These are phyloP conservation scores for Falco concolor DNA, from an alignment of 2,797 vertebrate genomes.

Conservation along the genomic window DNA sequence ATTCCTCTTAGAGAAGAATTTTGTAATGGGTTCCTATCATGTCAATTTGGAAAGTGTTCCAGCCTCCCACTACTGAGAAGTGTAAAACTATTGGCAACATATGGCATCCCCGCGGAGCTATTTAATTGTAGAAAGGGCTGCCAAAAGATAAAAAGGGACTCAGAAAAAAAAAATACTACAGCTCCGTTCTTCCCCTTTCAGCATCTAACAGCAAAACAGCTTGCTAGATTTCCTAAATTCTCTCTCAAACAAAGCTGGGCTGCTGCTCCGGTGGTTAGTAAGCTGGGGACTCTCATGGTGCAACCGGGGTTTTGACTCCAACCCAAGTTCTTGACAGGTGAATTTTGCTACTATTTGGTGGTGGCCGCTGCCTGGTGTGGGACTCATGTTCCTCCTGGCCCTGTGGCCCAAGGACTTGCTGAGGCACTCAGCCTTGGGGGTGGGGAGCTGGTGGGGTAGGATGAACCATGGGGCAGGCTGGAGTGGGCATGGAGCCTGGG, in stretches of 20 bases:
- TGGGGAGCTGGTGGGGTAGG: not conserved
- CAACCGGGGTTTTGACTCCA: not conserved
- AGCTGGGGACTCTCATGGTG: not conserved
- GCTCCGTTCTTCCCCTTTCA: conserved; percentile 37
- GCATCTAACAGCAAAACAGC: conserved; percentile 47
- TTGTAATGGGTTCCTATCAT: conserved; percentile 72
- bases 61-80: conserved; percentile 69
- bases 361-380: rapidly evolving
- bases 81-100: conserved; percentile 73
- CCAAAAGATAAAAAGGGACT: conserved; percentile 67
- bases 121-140: conserved; percentile 70
- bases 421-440: not conserved
- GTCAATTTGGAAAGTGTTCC: conserved; percentile 69
- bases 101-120: conserved; percentile 70
- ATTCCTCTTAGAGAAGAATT: conserved; percentile 60
- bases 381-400: not conserved
- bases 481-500: not conserved
- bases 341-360: not conserved
- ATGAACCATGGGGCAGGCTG: not conserved
- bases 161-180: not conserved
- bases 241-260: conserved; percentile 8
- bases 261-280: not conserved
- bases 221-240: conserved; percentile 53
- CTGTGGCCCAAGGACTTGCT: not conserved
- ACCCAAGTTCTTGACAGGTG: not conserved